Evolutionary conservation across 2,113 vertebrate genomes (phyloP).

Genomic region (Stictonetta naevosa): DNA sequence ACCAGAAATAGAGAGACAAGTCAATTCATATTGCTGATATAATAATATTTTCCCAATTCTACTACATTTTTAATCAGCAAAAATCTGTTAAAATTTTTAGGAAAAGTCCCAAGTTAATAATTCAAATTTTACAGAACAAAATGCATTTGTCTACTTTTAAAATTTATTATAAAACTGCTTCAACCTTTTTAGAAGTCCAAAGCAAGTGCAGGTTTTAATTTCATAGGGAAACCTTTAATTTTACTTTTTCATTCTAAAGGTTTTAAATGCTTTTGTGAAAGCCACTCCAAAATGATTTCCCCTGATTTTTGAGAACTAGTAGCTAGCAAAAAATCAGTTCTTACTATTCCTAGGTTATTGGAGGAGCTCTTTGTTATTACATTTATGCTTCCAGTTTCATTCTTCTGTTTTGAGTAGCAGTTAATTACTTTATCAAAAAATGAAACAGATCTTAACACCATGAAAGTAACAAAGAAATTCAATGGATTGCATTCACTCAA

Average conservation of each 20-base stretch:
- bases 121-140: background rate
- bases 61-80: background rate
- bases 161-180: background rate
- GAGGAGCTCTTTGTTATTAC: background rate
- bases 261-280: background rate
- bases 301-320: background rate
- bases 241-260: background rate
- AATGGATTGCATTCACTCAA: background rate
- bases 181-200: background rate
- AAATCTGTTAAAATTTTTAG: fast-evolving
- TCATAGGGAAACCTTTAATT: background rate
- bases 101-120: background rate
- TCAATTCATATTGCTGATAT: background rate
- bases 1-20: background rate
- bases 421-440: constrained; percentile 52
- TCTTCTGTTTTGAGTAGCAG: constrained; percentile 15
- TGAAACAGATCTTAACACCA: background rate
- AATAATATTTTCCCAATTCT: background rate
- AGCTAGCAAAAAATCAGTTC: background rate
- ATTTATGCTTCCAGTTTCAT: background rate
- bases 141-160: background rate
- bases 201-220: background rate
- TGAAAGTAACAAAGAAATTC: constrained; percentile 35
- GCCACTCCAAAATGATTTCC: background rate
- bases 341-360: background rate